Conservation (phyloP, 2,797 vertebrate species). For the Clarias laeviceps region DNA sequence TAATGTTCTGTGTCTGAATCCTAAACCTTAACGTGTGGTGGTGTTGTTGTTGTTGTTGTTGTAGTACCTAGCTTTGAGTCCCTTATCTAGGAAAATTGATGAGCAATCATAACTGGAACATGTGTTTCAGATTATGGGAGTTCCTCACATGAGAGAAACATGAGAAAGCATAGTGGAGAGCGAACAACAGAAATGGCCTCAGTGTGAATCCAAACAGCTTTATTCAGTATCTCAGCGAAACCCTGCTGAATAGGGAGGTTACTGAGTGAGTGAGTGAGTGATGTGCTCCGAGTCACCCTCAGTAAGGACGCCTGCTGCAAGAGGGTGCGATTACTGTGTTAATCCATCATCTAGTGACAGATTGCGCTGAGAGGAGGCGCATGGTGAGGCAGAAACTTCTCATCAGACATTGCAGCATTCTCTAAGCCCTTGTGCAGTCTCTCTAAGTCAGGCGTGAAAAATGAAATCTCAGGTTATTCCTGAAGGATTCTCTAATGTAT, state of each 20-base stretch:
- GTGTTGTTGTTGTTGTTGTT: not conserved
- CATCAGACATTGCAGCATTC: conserved; percentile 3
- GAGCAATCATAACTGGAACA: not conserved
- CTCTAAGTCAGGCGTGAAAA: not conserved
- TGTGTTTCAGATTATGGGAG: conserved; percentile 38
- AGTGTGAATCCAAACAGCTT: conserved; percentile 17
- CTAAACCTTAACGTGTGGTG: not conserved
- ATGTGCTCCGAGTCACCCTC: conserved; percentile 33
- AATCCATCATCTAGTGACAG: conserved; percentile 50
- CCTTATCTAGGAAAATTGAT: not conserved
- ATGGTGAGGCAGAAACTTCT: conserved; percentile 17
- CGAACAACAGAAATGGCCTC: not conserved
- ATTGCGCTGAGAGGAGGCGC: conserved; percentile 8
- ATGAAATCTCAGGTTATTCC: not conserved
- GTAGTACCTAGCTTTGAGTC: not conserved
- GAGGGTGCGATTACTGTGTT: conserved; percentile 49
- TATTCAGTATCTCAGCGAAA: conserved; percentile 1
- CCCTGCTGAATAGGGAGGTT: conserved; percentile 33
- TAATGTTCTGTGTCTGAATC: not conserved
- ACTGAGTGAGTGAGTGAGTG: conserved; percentile 8
- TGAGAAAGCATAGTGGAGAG: not conserved
- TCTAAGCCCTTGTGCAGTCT: not conserved
- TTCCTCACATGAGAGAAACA: not conserved
- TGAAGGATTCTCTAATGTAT: not conserved
- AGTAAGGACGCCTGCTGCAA: conserved; percentile 26